These are phyloP conservation scores for Bactericera cockerelli DNA, from an alignment of 1,140 invertebrate genomes.

Conservation along the genomic window DNA sequence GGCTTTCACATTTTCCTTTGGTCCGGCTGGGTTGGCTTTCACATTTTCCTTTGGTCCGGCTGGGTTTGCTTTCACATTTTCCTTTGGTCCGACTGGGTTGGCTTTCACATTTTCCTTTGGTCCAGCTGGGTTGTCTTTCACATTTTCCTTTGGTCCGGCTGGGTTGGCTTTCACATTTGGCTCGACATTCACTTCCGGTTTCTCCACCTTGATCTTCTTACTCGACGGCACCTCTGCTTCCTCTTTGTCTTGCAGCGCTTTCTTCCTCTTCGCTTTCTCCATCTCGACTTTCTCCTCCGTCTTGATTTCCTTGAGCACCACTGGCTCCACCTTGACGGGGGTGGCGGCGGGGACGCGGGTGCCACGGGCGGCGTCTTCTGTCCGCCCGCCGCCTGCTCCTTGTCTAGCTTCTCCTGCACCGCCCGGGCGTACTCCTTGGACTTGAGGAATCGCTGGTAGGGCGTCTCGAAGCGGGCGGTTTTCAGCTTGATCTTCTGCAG, in stretches of 20 bases:
- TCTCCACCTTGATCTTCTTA: constrained; percentile 2
- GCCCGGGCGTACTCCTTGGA: background rate
- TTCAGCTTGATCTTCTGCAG: background rate
- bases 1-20: too few relatives aligned
- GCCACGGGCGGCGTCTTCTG: background rate
- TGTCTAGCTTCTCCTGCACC: background rate
- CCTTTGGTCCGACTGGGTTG: background rate
- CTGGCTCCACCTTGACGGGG: background rate
- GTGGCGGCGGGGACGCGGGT: background rate
- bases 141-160: background rate
- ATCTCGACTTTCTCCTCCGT: background rate
- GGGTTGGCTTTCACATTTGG: background rate
- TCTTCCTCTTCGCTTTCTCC: constrained; percentile 1
- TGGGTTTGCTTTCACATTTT: too few relatives aligned
- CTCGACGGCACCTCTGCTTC: background rate
- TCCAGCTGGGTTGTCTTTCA: background rate
- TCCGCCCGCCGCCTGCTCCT: background rate
- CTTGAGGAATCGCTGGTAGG: background rate
- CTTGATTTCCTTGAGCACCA: background rate
- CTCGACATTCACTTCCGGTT: too few relatives aligned
- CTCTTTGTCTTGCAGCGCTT: background rate
- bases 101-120: background rate
- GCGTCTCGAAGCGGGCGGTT: background rate
- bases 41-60: too few relatives aligned
- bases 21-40: too few relatives aligned